These are phyloP conservation scores for Erebia ligea DNA, from an alignment of 2,888 invertebrate species.

Conservation along the genomic window DNA sequence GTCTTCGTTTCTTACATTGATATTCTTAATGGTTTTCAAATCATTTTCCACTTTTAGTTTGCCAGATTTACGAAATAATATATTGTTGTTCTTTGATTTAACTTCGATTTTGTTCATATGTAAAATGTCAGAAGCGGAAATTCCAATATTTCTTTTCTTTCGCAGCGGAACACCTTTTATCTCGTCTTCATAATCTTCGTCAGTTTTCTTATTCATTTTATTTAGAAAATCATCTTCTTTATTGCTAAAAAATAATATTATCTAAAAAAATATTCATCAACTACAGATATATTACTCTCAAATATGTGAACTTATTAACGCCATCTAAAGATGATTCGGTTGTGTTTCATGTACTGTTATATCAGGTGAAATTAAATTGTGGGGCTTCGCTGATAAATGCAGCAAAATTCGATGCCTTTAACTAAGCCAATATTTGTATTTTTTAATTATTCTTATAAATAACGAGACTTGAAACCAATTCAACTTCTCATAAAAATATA, in stretches of 20 bases:
- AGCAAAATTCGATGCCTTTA: too few relatives aligned
- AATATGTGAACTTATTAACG: too few relatives aligned
- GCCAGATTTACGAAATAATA: background rate
- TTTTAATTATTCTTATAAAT: too few relatives aligned
- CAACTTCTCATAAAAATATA: too few relatives aligned
- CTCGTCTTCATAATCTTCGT: slow-evolving; percentile 66
- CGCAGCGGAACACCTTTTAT: slow-evolving; percentile 63
- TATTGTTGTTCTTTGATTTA: background rate
- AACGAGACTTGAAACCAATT: too few relatives aligned
- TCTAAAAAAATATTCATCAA: slow-evolving; percentile 1
- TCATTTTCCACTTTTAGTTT: background rate
- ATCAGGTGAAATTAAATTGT: too few relatives aligned
- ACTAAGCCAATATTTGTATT: too few relatives aligned
- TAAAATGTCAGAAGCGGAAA: slow-evolving; percentile 16
- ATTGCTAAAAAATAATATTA: too few relatives aligned
- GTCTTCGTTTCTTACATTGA: background rate
- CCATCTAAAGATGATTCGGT: too few relatives aligned
- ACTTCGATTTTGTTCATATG: background rate
- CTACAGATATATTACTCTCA: too few relatives aligned
- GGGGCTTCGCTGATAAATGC: too few relatives aligned
- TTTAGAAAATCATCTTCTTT: slow-evolving; percentile 38
- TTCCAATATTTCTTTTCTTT: slow-evolving; percentile 48
- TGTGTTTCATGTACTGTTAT: too few relatives aligned
- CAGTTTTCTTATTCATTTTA: slow-evolving; percentile 43
- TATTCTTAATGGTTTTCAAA: slow-evolving; percentile 8